Evolutionary conservation across 2,888 invertebrate genomes (phyloP).

Genomic region (Napeogenes inachia): DNA sequence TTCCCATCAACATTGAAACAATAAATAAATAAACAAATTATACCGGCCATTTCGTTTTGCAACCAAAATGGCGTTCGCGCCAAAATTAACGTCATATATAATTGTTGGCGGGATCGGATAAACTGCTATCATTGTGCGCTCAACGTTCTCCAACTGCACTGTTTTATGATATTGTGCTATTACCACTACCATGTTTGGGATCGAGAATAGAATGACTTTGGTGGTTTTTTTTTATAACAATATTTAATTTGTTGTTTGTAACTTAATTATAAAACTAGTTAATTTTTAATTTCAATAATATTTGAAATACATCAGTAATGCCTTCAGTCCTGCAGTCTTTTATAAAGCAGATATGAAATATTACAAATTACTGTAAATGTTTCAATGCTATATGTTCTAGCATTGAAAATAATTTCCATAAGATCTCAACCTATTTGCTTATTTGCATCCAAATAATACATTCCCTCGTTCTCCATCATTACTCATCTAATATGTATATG

Average conservation of each 20-base stretch:
- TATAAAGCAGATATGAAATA: too few relatives aligned
- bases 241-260: not conserved
- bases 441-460: slow-evolving; percentile 16
- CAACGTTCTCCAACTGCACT: slow-evolving; percentile 38
- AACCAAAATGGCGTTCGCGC: slow-evolving; percentile 43
- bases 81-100: slow-evolving; percentile 60
- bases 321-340: too few relatives aligned
- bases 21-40: slow-evolving; percentile 37
- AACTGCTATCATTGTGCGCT: slow-evolving; percentile 53
- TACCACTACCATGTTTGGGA: slow-evolving; percentile 37
- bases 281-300: too few relatives aligned
- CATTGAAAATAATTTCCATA: not conserved
- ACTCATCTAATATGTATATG: not conserved
- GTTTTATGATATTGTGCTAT: slow-evolving; percentile 61
- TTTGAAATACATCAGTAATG: too few relatives aligned
- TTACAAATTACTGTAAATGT: too few relatives aligned
- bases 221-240: not conserved
- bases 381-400: too few relatives aligned
- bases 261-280: too few relatives aligned
- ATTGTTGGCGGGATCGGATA: slow-evolving; percentile 52
- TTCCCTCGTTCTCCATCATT: slow-evolving; percentile 4
- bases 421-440: not conserved
- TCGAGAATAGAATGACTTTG: slow-evolving; percentile 19
- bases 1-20: not conserved
- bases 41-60: slow-evolving; percentile 41